These are phyloP conservation scores for Penaeus vannamei DNA, from an alignment of 1,140 invertebrate species.

Conservation along the genomic window DNA sequence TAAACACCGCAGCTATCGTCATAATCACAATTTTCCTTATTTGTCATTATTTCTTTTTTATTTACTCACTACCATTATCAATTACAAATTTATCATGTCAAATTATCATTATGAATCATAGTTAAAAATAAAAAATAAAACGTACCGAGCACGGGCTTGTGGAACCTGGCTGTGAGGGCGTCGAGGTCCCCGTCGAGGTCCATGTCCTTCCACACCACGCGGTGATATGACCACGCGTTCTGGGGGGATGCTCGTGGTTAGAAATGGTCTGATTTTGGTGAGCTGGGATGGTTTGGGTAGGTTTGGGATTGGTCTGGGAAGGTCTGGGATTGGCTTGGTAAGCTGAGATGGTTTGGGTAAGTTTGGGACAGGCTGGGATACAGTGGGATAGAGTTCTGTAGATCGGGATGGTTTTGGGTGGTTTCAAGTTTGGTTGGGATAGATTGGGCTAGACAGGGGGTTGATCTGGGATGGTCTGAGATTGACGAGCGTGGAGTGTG, in stretches of 20 bases:
- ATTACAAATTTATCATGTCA: neutral
- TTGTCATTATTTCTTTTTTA: too few species aligned
- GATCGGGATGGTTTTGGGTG: too few species aligned
- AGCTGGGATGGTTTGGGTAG: neutral
- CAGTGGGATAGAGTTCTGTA: too few species aligned
- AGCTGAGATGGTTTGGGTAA: neutral
- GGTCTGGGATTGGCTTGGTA: neutral
- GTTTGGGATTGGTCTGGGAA: neutral
- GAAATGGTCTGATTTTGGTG: neutral
- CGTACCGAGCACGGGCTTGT: constrained; percentile 67
- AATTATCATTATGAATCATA: constrained; percentile 62
- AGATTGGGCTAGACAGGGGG: too few species aligned
- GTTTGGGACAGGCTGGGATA: too few species aligned
- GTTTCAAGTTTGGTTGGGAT: too few species aligned
- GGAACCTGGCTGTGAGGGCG: constrained; percentile 71
- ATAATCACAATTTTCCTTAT: too few species aligned
- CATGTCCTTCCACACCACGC: constrained; percentile 73
- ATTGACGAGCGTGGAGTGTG: too few species aligned
- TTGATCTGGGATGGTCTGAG: too few species aligned
- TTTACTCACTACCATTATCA: too few species aligned
- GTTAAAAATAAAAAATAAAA: constrained; percentile 71
- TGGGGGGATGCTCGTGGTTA: neutral
- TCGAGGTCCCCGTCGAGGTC: constrained; percentile 72
- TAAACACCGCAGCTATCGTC: too few species aligned
- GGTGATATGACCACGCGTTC: constrained; percentile 73